Evolutionary conservation across 2,113 vertebrate genomes (phyloP), one percentile per base, ranked within the genome.

Genomic region (Oreochromis tanganicae): DNA sequence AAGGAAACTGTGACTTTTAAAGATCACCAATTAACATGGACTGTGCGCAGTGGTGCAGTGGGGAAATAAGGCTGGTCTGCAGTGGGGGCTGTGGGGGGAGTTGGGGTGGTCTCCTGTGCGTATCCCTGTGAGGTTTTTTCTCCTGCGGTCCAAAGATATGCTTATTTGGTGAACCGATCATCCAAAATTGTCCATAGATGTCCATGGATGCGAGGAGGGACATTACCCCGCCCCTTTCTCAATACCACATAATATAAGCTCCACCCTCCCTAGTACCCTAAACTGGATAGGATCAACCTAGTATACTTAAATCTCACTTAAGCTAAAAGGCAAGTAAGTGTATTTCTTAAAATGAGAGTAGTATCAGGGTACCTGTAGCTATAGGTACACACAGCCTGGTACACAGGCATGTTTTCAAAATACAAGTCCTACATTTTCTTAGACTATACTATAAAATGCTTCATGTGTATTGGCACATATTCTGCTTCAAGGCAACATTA

Each of bases 401-500:
- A 75, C 34, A 68, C 19, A 32, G 50, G 17, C 4, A 4, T n/a
- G 12, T 78, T 71, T 81, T 83, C n/a, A 87, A 90, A 88, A 82
- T 78, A 80, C 82, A 80, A 43, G 10, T 61, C 27, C 79, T 12
- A 81, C 50, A 59, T 41, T 48, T 59, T 55, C n/a, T 85, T 41
- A 61, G 27, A 85, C 36, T 54, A 81, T 52, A 80, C 12, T 87
- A 29, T 71, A 87, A 71, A 86, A 88, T 89, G 27, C 48, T 71
- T 87, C 50, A 46, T 87, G 82, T 85, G 68, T 71, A 82, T 66
- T 87, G 82, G 88, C 88, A 90, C 54, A 80, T 56, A 86, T 32
- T 82, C 54, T 88, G 86, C 48, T 85, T 88, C 41, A 90, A 93
- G 85, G 78, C 81, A 90, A 86, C 19, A 91, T 84, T 52, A 91